A percentile compares a stretch with the other conserved stretches of the same genome.
Evolutionary conservation across 2,113 vertebrate species (phyloP).

Genomic region (Anseranas semipalmata): DNA sequence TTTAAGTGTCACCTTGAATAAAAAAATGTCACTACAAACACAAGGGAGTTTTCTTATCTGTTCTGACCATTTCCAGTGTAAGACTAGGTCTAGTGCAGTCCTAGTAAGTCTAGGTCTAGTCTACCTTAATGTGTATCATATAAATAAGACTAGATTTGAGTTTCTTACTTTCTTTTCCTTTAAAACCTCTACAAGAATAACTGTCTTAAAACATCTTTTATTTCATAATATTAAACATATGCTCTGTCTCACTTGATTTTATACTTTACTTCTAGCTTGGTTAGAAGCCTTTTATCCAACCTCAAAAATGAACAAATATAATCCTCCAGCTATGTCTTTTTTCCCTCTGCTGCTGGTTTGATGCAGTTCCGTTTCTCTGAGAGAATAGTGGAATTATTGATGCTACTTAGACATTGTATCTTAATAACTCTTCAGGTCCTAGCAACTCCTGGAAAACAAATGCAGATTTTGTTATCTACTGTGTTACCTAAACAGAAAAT

Average conservation of each 20-base stretch:
- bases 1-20: neutral
- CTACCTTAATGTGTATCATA: neutral
- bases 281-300: neutral
- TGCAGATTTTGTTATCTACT: rapidly evolving
- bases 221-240: neutral
- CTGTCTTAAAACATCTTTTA: neutral
- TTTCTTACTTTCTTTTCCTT: neutral
- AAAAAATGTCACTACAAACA: neutral
- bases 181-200: neutral
- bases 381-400: neutral
- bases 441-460: neutral
- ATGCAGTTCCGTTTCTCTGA: neutral
- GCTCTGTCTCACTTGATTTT: neutral
- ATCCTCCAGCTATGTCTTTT: neutral
- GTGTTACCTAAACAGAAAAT: neutral
- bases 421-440: neutral
- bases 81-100: neutral
- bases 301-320: neutral
- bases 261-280: neutral
- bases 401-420: neutral
- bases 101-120: neutral
- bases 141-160: neutral
- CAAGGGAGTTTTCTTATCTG: rapidly evolving
- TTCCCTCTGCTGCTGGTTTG: neutral
- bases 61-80: neutral